Base-by-base conservation (phyloP, 2,113 vertebrate genomes). In the Zosterops borbonicus region DNA sequence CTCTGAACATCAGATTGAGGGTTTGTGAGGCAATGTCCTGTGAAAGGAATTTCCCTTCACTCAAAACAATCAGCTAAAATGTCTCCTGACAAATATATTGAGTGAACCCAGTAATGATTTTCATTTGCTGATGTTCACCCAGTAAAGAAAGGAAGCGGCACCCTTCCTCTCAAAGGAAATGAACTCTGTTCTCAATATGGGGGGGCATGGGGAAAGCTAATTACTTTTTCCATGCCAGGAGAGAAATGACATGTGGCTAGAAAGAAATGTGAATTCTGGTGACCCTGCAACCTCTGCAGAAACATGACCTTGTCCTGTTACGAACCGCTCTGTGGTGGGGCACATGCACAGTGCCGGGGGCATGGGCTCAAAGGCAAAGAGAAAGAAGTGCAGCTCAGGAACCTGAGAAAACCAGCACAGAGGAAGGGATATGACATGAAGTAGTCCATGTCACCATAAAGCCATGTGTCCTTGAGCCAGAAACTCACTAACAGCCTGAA, bases 81-180 rank as follows among this genome's bases (percentile, higher is more conserved):
- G 77, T 84, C 91, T 77, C 82, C 50, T 90, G 94, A 91, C 55
- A 92, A 96, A 95, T 96, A 91, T 74, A 91, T 68, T 79, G 87
- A 83, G 82, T 86, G 92, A 97, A 88, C 67, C 67, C 64, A 83
- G 75, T 95, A 95, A 97, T 90, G 75, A 88, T 90, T 95, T 95
- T 93, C 71, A 86, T 86, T 96, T 93, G 75, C 90, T 95, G 95
- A 93, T 96, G 93, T 74, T 96, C 95, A 96, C 96, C 94, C 93
- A 90, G 82, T 70, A 88, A 92, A 95, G 90, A 95, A 93, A 97
- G 94, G 92, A 97, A 95, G 96, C 5, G 5, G 90, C 93, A 97
- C 94, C 96, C 88, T 96, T 97, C 95, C 95, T 96, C 71, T 97
- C 71, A 96, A 94, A 96, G 95, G 95, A 97, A 97, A 97, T 96